These are phyloP conservation scores for Rhyzopertha dominica DNA, from an alignment of 1,140 invertebrate genomes.

Conservation along the genomic window DNA sequence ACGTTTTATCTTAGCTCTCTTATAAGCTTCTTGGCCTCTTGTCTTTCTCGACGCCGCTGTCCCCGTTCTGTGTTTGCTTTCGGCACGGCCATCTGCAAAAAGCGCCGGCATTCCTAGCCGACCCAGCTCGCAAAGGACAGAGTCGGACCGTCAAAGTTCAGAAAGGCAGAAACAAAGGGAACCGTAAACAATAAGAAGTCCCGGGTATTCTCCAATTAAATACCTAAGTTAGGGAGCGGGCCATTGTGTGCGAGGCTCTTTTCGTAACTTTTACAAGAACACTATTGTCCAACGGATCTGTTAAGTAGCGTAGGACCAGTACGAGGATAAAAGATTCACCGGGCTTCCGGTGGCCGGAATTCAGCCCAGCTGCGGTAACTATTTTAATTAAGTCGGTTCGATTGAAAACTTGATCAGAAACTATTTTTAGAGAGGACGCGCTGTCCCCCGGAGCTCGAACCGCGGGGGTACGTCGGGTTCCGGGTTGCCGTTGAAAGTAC, in stretches of 20 bases:
- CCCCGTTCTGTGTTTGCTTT: too few species aligned
- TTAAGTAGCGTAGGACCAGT: constrained; percentile 25
- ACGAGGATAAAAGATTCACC: constrained; percentile 25
- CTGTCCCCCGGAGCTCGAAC: too few species aligned
- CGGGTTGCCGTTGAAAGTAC: too few species aligned
- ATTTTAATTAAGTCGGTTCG: constrained; percentile 37
- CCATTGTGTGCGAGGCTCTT: constrained; percentile 27
- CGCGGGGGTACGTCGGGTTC: too few species aligned
- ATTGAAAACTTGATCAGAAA: too few species aligned
- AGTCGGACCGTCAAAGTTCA: constrained; percentile 24
- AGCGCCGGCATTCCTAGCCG: too few species aligned
- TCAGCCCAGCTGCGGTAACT: constrained; percentile 18
- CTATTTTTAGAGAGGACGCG: too few species aligned
- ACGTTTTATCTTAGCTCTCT: too few species aligned
- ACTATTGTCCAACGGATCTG: constrained; percentile 25
- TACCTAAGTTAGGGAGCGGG: constrained; percentile 24
- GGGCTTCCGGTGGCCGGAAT: constrained; percentile 11
- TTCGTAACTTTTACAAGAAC: constrained; percentile 30
- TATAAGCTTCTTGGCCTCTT: too few species aligned
- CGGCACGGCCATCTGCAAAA: too few species aligned
- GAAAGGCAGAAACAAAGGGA: constrained; percentile 30
- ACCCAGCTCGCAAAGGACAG: too few species aligned
- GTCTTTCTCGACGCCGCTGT: too few species aligned
- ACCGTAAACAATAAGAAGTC: constrained; percentile 35
- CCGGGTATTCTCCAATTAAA: constrained; percentile 30